A percentile compares a stretch with the other conserved stretches of the same genome.
These are phyloP conservation scores for Serripes groenlandicus DNA, from an alignment of 2,888 invertebrate species.

Conservation along the genomic window DNA sequence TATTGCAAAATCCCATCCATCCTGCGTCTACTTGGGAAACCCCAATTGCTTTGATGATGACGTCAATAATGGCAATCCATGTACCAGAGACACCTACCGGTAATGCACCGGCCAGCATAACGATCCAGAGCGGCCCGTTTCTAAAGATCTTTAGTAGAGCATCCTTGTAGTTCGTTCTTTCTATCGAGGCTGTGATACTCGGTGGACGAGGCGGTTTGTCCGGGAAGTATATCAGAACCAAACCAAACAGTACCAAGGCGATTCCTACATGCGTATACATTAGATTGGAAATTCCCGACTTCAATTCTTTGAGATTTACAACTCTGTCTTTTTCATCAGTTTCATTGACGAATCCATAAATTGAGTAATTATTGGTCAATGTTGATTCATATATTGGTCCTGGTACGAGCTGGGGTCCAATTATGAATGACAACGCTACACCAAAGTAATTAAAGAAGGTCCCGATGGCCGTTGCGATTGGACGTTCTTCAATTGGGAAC, in stretches of 20 bases:
- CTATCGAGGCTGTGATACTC: slow-evolving; percentile 74
- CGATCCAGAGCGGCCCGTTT: slow-evolving; percentile 53
- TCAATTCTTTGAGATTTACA: slow-evolving; percentile 26
- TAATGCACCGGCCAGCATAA: slow-evolving; percentile 33
- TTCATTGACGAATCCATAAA: background rate
- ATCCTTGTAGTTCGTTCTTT: slow-evolving; percentile 69
- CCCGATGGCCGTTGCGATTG: slow-evolving; percentile 81
- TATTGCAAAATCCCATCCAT: slow-evolving; percentile 63
- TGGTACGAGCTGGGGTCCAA: slow-evolving; percentile 52
- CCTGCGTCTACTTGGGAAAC: slow-evolving; percentile 57
- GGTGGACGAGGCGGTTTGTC: slow-evolving; percentile 78
- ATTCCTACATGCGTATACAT: slow-evolving; percentile 31
- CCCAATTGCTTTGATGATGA: slow-evolving; percentile 50
- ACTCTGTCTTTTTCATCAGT: background rate
- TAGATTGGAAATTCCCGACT: slow-evolving; percentile 30
- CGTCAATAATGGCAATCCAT: slow-evolving; percentile 54
- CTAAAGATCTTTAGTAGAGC: slow-evolving; percentile 40
- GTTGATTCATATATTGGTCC: slow-evolving; percentile 30
- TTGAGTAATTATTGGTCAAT: background rate
- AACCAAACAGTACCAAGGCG: slow-evolving; percentile 47
- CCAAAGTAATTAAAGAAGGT: slow-evolving; percentile 52
- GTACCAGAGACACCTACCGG: slow-evolving; percentile 36
- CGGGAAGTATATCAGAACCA: slow-evolving; percentile 79
- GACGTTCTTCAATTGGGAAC: slow-evolving; percentile 87
- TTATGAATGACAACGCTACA: slow-evolving; percentile 49